Conservation (phyloP, 2,113 vertebrate genomes). For the Mystacornis crossleyi region DNA sequence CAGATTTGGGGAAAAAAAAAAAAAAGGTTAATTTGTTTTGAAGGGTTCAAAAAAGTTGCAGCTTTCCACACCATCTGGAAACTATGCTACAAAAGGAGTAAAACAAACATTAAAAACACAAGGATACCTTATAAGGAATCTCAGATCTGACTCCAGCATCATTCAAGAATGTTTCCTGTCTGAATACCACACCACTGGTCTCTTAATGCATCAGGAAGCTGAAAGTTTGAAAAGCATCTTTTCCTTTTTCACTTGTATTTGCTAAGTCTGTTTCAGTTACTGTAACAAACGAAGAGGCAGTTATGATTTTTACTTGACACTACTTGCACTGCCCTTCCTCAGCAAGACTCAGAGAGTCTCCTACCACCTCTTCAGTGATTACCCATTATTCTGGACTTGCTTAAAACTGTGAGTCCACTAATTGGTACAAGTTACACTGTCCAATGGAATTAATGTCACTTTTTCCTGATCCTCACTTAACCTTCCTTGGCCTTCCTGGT, state of each 20-base stretch:
- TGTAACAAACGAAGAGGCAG: neutral
- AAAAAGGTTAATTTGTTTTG: neutral
- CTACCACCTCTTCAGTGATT: neutral
- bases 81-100: neutral
- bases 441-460: slow-evolving; percentile 18
- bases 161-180: neutral
- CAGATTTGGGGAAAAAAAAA: neutral
- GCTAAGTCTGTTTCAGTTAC: neutral
- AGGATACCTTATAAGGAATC: slow-evolving; percentile 54
- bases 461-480: slow-evolving; percentile 36
- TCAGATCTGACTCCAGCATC: neutral
- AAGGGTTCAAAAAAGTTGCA: neutral
- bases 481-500: neutral
- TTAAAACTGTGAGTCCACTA: neutral
- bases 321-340: neutral
- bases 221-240: neutral
- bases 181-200: neutral
- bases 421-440: neutral
- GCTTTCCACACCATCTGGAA: neutral
- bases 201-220: neutral
- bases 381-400: neutral
- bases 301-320: neutral
- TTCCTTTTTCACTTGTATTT: neutral
- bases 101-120: slow-evolving; percentile 16
- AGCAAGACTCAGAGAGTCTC: neutral